Base-by-base conservation (phyloP, 2,888 invertebrate genomes). In the Pseudolycoriella hygida region DNA sequence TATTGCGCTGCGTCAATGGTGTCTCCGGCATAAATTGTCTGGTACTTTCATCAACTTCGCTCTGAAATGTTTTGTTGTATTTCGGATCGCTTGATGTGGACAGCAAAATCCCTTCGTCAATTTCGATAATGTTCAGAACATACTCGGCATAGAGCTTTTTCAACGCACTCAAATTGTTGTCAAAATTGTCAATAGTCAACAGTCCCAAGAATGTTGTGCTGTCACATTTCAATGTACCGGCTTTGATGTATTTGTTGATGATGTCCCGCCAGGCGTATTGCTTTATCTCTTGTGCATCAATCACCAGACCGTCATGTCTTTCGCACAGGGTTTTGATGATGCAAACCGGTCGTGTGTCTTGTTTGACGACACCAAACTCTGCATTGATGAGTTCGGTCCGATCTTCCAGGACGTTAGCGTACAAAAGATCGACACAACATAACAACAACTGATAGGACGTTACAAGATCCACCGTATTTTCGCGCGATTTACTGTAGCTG, bases 41-140 rank as follows among this genome's bases (percentile, higher is more conserved):
- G 1, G 63, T 62, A 40, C 64, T 67, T 67, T 70, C 50, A 2
- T 15, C n/a, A 4, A 43, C 17, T 5, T 42, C 17, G 25, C 25
- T 25, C 25, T 25, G 25, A 8, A 25, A 25, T 8, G 25, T 25
- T 8, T 25, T 25, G 25, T 25, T 25, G 25, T 25, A 25, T 8
- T 25, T 25, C 8, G 25, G 25, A 25, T 25, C 25, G 25, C 25
- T 25, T 25, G 25, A 25, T 25, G 25, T 18, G 10, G 17, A 25
- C 56, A 93, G 72, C 67, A 97, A 90, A 64, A 97, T 87, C 57
- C 94, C 75, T 65, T 98, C 97, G 63, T 98, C 97, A 64, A 97
- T 87, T 63, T 94, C 92, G 1, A 94, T 93, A 49, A 84, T 82
- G 60, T 80, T 87, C 34, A 93, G 68, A 18, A 96, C 84, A 63